A percentile compares a stretch with the other conserved stretches of the same genome.
phyloP scores from a whole-genome alignment of 2,888 invertebrate genomes.

The Harmothoe impar region DNA sequence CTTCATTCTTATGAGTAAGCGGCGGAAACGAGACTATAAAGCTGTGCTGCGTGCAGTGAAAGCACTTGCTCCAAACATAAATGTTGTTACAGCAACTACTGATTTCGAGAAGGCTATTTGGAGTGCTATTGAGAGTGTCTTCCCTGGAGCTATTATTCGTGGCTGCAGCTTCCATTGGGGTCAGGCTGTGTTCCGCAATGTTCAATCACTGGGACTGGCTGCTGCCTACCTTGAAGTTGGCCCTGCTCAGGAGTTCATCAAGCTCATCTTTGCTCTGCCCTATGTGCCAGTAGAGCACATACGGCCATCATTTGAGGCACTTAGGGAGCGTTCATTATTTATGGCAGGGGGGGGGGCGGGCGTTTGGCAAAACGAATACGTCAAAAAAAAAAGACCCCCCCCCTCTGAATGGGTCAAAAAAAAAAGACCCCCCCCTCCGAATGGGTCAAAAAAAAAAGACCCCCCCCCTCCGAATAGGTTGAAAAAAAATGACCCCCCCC shows the following conservation, averaged over 20 bases:
- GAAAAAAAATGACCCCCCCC: no score
- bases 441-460: no score
- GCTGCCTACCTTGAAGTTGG: neutral
- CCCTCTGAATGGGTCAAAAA: no score
- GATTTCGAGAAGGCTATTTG: neutral
- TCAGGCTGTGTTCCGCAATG: neutral
- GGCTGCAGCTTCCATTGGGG: slow-evolving; percentile 4
- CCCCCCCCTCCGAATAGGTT: no score
- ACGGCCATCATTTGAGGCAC: neutral
- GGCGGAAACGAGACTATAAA: neutral
- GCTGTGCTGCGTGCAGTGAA: neutral
- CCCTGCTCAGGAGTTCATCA: neutral
- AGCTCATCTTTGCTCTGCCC: neutral
- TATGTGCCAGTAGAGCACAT: neutral
- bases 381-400: no score
- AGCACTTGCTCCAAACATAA: neutral
- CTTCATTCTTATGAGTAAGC: neutral
- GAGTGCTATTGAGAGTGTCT: neutral
- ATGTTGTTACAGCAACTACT: neutral
- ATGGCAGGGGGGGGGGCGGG: no score
- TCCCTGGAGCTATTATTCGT: neutral
- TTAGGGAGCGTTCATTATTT: no score
- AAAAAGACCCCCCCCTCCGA: no score
- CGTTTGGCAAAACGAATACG: no score
- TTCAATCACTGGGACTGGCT: neutral